Evolutionary conservation across 2,797 vertebrate genomes (phyloP).

Genomic region (Glossophaga mutica): DNA sequence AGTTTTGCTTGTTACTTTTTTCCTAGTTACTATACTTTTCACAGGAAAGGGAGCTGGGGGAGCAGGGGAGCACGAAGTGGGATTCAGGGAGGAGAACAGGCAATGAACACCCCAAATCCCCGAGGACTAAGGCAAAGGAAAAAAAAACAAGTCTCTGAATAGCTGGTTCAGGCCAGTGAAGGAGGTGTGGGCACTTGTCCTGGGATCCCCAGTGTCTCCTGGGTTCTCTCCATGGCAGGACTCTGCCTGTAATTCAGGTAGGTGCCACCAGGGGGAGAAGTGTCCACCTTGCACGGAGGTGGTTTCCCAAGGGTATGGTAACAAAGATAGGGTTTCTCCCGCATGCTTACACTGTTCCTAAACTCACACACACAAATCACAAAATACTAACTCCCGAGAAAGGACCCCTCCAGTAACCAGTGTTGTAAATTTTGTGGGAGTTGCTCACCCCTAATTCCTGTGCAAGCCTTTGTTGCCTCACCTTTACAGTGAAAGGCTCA

Average conservation of each 20-base stretch:
- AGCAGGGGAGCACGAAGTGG: too few species aligned
- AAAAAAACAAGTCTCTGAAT: neutral
- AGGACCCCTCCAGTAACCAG: neutral
- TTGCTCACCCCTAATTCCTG: neutral
- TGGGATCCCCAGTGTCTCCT: neutral
- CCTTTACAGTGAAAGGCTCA: neutral
- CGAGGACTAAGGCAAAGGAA: neutral
- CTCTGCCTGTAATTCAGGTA: slow-evolving; percentile 43
- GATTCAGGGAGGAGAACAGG: neutral
- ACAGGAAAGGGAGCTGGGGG: neutral
- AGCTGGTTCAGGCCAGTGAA: neutral
- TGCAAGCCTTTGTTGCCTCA: neutral
- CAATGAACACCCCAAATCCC: neutral
- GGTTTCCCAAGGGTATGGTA: neutral
- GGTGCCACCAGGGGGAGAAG: slow-evolving; percentile 27
- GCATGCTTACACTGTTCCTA: neutral
- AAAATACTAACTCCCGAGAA: neutral
- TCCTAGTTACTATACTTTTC: neutral
- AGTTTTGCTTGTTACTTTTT: neutral
- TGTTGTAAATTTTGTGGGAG: neutral
- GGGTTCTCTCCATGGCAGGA: neutral
- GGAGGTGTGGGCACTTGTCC: neutral
- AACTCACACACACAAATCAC: neutral
- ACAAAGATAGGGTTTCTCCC: neutral
- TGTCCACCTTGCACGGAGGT: neutral